phyloP scores from a whole-genome alignment of 2,113 vertebrate genomes.

The Phylloscopus trochilus region DNA sequence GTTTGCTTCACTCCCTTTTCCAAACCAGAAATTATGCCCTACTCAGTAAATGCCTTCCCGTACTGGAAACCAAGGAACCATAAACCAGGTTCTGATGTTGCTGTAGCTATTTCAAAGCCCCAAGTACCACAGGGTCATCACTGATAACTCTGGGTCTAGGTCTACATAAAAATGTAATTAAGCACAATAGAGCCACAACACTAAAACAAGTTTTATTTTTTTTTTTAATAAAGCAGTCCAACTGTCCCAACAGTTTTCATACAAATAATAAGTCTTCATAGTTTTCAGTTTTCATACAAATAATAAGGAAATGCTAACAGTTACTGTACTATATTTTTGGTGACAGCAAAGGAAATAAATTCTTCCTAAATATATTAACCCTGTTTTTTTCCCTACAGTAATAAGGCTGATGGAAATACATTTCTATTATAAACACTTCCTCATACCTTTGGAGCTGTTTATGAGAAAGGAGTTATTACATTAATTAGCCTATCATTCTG shows the following conservation, averaged over 20 bases:
- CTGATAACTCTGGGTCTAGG: not conserved
- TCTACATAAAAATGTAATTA: not conserved
- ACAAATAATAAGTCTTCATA: no score
- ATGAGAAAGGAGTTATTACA: conserved; percentile 14
- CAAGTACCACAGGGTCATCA: not conserved
- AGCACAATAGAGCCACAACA: not conserved
- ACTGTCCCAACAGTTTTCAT: not conserved
- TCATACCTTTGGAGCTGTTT: conserved; percentile 12
- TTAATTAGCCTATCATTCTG: conserved; percentile 35
- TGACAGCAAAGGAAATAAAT: not conserved
- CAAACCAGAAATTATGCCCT: not conserved
- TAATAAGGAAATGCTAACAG: not conserved
- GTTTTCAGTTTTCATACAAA: not conserved
- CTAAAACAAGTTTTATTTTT: not conserved
- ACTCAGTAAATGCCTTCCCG: not conserved
- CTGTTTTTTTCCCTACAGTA: not conserved
- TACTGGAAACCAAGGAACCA: not conserved
- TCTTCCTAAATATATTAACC: not conserved
- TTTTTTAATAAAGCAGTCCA: not conserved
- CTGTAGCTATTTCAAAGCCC: not conserved
- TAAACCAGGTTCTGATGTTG: not conserved
- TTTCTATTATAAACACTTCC: not conserved
- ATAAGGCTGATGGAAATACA: not conserved
- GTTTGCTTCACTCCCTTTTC: not conserved
- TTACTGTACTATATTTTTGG: not conserved